phyloP scores from a whole-genome alignment of 2,797 vertebrate species.

The Amniataba percoides region DNA sequence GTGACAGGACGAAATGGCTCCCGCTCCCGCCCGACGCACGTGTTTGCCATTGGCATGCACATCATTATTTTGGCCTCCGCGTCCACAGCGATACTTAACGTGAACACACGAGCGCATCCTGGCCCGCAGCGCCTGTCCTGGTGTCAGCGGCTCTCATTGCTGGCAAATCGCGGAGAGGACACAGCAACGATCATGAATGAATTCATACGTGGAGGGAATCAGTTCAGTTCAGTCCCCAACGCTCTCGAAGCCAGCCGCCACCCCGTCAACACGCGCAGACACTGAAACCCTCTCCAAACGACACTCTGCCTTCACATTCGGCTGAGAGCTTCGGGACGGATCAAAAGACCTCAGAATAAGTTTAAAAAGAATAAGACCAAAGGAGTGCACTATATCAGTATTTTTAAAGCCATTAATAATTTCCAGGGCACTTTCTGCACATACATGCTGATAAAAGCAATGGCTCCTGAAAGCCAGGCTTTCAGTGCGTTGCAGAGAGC shows the following conservation, averaged over 20 bases:
- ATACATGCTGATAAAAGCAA: slow-evolving; percentile 82
- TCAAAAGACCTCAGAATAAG: slow-evolving; percentile 68
- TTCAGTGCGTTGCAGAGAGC: slow-evolving; percentile 71
- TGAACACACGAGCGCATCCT: slow-evolving; percentile 37
- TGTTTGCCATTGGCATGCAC: slow-evolving; percentile 54
- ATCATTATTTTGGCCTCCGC: slow-evolving; percentile 44
- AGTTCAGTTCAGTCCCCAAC: slow-evolving; percentile 40
- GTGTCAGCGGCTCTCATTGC: slow-evolving; percentile 28
- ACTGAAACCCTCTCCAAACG: slow-evolving; percentile 42
- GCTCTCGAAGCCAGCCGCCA: slow-evolving; percentile 26
- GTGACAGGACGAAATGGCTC: slow-evolving; percentile 59
- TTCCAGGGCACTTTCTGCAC: slow-evolving; percentile 78
- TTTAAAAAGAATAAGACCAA: slow-evolving; percentile 75
- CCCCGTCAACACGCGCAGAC: slow-evolving; percentile 30
- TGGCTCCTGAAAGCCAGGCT: slow-evolving; percentile 73
- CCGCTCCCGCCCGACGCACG: slow-evolving; percentile 42
- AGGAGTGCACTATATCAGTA: slow-evolving; percentile 74
- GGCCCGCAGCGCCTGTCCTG: slow-evolving; percentile 40
- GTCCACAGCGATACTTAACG: slow-evolving; percentile 35
- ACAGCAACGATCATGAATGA: slow-evolving; percentile 54
- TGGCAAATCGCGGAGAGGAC: slow-evolving; percentile 45
- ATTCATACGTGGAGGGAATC: slow-evolving; percentile 55
- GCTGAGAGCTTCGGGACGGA: slow-evolving; percentile 60
- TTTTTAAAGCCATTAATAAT: slow-evolving; percentile 85
- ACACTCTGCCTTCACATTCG: slow-evolving; percentile 54